Base-by-base conservation (phyloP, 2,113 vertebrate species). In the Oreotrochilus melanogaster region DNA sequence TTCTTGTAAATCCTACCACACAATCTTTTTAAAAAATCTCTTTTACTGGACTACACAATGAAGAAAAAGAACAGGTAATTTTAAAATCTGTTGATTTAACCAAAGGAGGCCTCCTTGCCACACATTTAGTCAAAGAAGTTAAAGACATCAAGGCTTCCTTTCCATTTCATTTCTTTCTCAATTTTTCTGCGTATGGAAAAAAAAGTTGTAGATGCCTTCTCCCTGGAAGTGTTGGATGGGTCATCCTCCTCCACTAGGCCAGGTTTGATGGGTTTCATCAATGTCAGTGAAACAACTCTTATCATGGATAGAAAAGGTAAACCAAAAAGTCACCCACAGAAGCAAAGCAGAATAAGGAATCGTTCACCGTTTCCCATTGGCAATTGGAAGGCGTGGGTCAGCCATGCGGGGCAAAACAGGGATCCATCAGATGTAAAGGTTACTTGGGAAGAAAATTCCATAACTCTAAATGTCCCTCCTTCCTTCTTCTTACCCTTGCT, bases 351-450 rank as follows among this genome's bases (percentile, higher is more conserved):
- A 31, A 7, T 1, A 18, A 48, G 13, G 45, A 73, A 50, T 53
- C 0, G 37, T 53, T 81, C 10, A 18, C 3, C 24, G 5, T 12
- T 57, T 67, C 28, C 21, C 14, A 43, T 30, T 7, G 24, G 23
- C 10, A 14, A 39, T 11, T 39, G 39, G 39, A 39, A 39, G 39
- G 39, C 39, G 39, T 39, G 39, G 25, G 28, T 76, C 53, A n/a
- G 10, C 15, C 23, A 13, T n/a, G 11, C 50, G 11, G 31, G 47
- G 42, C 17, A 67, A n/a, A 42, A 22, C 47, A 9, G 30, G 23
- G 45, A 5, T 57, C 3, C 1, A 1, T 27, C 22, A 48, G 4
- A 3, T 0, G 1, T 39, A 31, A 7, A 0, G 0, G 22, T 23
- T 11, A 30, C 67, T 56, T 61, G 24, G 33, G 39, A 71, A 84